Conservation (phyloP, 2,888 invertebrate species). For the Drosophila meridiana region DNA sequence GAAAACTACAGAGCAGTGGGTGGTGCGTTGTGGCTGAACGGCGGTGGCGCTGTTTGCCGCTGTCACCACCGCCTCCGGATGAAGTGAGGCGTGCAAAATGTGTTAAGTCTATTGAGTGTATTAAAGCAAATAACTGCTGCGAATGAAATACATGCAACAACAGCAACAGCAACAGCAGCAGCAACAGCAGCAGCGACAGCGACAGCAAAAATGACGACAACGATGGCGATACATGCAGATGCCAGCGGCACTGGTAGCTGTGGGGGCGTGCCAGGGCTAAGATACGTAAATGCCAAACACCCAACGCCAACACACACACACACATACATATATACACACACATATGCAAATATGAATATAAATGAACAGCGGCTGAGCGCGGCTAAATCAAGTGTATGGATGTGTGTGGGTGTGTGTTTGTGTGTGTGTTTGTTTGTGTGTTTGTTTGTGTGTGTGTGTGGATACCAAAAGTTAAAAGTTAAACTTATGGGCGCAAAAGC, state of each 20-base stretch:
- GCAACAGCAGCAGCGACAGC: neutral
- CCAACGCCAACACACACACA: conserved; percentile 21
- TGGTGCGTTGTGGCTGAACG: conserved; percentile 22
- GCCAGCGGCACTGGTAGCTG: conserved; percentile 17
- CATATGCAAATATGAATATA: conserved; percentile 77
- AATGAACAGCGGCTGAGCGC: conserved; percentile 64
- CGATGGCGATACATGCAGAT: conserved; percentile 48
- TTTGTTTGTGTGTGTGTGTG: conserved; percentile 8
- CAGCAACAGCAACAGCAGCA: conserved; percentile 22
- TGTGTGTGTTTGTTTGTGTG: conserved; percentile 1
- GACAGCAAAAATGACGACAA: conserved; percentile 9
- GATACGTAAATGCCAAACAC: conserved; percentile 63
- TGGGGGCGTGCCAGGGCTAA: conserved; percentile 32
- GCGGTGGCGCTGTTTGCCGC: conserved; percentile 7
- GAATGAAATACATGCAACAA: conserved; percentile 71
- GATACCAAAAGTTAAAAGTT: conserved; percentile 62
- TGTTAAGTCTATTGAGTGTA: conserved; percentile 80
- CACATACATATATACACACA: conserved; percentile 25
- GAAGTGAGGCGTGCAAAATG: conserved; percentile 74
- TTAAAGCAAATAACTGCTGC: conserved; percentile 80
- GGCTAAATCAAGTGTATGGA: conserved; percentile 30
- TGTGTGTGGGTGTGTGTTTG: neutral
- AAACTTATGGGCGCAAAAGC: conserved; percentile 54
- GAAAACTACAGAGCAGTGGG: conserved; percentile 70
- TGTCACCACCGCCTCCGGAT: conserved; percentile 32